Percentiles rank a stretch among this genome's conserved stretches.
Conservation (phyloP, 1,140 invertebrate genomes). For the Probaryconus sp. region DNA sequence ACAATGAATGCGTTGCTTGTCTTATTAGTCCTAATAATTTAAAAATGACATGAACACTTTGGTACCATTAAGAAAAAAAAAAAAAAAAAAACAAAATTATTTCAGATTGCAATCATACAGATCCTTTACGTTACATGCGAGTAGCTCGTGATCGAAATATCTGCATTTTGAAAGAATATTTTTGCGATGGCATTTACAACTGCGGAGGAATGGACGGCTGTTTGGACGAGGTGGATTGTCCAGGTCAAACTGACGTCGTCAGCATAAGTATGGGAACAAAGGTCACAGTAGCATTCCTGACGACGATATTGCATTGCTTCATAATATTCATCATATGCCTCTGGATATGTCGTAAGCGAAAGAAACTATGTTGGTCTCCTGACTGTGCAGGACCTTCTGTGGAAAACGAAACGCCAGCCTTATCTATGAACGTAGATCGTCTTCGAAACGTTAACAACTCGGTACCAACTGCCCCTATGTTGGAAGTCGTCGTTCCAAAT, state of each 20-base stretch:
- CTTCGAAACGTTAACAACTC: slow-evolving; percentile 36
- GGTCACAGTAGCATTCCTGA: slow-evolving; percentile 73
- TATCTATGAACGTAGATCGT: slow-evolving; percentile 48
- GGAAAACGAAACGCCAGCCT: slow-evolving; percentile 33
- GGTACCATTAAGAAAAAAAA: no score
- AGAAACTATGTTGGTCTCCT: slow-evolving; percentile 74
- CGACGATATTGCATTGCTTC: slow-evolving; percentile 71
- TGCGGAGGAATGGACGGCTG: slow-evolving; percentile 67
- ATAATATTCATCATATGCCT: slow-evolving; percentile 72
- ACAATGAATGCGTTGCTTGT: no score
- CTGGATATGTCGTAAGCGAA: slow-evolving; percentile 71
- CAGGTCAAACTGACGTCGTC: slow-evolving; percentile 26
- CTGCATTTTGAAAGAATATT: slow-evolving; percentile 68
- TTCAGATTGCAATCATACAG: slow-evolving; percentile 57
- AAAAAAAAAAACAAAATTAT: no score
- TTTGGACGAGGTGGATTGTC: slow-evolving; percentile 68
- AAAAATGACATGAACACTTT: no score
- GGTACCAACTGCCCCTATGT: slow-evolving; percentile 70
- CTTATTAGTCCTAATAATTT: no score
- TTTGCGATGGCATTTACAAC: slow-evolving; percentile 72
- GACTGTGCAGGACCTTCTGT: slow-evolving; percentile 70
- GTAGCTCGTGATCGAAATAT: slow-evolving; percentile 20
- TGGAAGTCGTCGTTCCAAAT: slow-evolving; percentile 67
- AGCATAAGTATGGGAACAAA: slow-evolving; percentile 69
- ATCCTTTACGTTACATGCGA: slow-evolving; percentile 11